Evolutionary conservation across 2,888 invertebrate genomes (phyloP), one percentile per base, ranked within the genome.

Genomic region (Napeogenes inachia): DNA sequence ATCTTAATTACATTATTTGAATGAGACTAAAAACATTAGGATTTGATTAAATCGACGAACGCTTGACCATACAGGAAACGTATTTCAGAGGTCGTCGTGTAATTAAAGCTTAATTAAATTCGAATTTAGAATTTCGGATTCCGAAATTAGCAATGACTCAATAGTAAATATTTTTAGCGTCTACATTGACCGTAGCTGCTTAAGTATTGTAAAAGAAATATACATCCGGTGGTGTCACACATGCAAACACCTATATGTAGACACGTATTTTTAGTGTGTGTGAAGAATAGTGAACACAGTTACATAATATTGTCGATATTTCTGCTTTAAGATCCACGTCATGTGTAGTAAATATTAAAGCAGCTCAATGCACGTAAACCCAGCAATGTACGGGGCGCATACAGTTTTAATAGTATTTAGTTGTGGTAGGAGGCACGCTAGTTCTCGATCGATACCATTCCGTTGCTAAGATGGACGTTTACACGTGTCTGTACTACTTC

Each of bases 401-500:
- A 61, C n/a, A 30, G 45, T 61, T 60, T 53, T 46, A 65, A 55
- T 62, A 12, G 61, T 56, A 58, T 63, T 62, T 55, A 60, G 60
- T 21, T 62, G 60, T 57, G 50, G 47, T 62, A 61, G 62, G 58
- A 63, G 57, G 65, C 61, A 60, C 60, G 65, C 61, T 63, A 59
- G 66, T 59, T 67, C 64, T 57, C 75, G 77, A 78, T 78, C 78
- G 74, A 78, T 78, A 77, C 68, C 68, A 70, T 68, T 71, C 63
- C 66, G 71, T 73, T 72, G 69, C 70, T 69, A 71, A 72, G 70
- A 71, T 69, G 68, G 63, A 60, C 60, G 61, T 66, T 66, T 73
- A 73, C 71, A 73, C 71, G 72, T 70, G 73, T 66, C 65, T 50
- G 58, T 61, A 60, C 57, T 54, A 65, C 65, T 71, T 72, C 67